phyloP scores from a whole-genome alignment of 2,888 invertebrate species.

The Leptodirus hochenwartii region DNA sequence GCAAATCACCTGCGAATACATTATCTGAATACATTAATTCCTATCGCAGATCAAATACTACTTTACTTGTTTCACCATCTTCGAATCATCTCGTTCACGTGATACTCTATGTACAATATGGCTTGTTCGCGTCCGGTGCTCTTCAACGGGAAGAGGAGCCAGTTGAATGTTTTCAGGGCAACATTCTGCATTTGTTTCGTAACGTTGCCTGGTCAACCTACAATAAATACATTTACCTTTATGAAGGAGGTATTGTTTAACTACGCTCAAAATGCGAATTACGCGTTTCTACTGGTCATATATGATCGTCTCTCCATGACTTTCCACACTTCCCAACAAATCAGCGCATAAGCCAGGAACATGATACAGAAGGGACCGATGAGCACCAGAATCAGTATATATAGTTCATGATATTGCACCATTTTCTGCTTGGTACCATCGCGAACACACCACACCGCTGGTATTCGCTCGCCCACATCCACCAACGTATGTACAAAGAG shows the following conservation, averaged over 20 bases:
- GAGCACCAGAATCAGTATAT: constrained; percentile 42
- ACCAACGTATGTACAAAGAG: constrained; percentile 34
- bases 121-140: too few species aligned
- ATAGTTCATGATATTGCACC: constrained; percentile 39
- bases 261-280: too few species aligned
- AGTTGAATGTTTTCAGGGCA: too few species aligned
- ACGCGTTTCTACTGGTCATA: constrained; percentile 40
- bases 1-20: constrained; percentile 43
- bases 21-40: constrained; percentile 18
- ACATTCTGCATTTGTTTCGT: too few species aligned
- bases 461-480: constrained; percentile 18
- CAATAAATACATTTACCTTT: too few species aligned
- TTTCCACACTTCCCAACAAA: constrained; percentile 44
- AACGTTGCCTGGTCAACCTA: too few species aligned
- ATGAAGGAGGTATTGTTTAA: too few species aligned
- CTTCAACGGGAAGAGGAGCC: too few species aligned
- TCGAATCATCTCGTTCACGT: constrained; percentile 10
- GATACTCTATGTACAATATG: too few species aligned
- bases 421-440: constrained; percentile 27
- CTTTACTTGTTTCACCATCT: constrained; percentile 8
- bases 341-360: constrained; percentile 43
- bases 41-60: constrained; percentile 7
- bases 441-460: constrained; percentile 39
- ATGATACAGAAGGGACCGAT: constrained; percentile 43
- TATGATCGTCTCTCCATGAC: constrained; percentile 38